Percentiles rank a stretch among this genome's conserved stretches.
Conservation (phyloP, 1,140 invertebrate genomes). For the Triops cancriformis region DNA sequence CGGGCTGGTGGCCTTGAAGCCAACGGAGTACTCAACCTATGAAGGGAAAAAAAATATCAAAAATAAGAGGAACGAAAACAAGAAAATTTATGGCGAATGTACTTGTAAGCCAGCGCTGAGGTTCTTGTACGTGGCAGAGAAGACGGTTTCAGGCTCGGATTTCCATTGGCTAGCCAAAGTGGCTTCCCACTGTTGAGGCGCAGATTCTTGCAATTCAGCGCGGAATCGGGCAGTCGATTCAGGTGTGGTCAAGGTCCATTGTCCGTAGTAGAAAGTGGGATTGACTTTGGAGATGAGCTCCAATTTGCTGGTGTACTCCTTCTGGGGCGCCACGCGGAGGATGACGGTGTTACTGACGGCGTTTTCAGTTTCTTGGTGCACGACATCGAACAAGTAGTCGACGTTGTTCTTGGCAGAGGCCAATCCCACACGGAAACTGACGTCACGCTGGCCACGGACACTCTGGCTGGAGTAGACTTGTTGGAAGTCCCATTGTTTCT, state of each 20-base stretch:
- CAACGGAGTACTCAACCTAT: constrained; percentile 11
- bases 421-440: constrained; percentile 29
- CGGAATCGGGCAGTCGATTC: background rate
- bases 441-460: constrained; percentile 27
- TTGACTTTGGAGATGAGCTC: constrained; percentile 14
- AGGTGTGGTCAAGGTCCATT: constrained; percentile 10
- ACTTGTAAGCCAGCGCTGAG: constrained; percentile 19
- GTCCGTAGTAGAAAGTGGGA: constrained; percentile 22
- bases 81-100: background rate
- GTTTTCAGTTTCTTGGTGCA: constrained; percentile 25
- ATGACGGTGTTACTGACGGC: background rate
- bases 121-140: constrained; percentile 19
- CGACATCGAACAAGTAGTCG: constrained; percentile 31
- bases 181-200: constrained; percentile 14
- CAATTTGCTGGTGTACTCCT: constrained; percentile 20
- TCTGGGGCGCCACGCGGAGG: background rate
- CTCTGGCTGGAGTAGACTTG: constrained; percentile 31
- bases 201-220: constrained; percentile 1
- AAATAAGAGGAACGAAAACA: background rate
- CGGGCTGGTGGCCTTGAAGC: constrained; percentile 16
- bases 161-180: background rate
- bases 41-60: background rate
- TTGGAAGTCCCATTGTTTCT: constrained; percentile 31
- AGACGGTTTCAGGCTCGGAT: constrained; percentile 1
- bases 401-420: constrained; percentile 28